Percentiles rank a stretch among this genome's conserved stretches.
Conservation (phyloP, 2,113 vertebrate species). For the Eretmochelys imbricata region DNA sequence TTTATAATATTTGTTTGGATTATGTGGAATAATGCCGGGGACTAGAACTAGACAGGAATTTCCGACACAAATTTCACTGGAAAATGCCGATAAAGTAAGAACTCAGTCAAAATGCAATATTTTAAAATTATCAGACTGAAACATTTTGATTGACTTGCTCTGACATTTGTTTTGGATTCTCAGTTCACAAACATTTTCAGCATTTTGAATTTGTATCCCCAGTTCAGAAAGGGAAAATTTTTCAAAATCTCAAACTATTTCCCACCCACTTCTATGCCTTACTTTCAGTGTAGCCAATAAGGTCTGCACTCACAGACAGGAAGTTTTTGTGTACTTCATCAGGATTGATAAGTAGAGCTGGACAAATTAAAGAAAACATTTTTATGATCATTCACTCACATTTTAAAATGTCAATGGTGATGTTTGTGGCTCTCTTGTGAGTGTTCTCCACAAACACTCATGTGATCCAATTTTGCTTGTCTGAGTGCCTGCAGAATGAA, state of each 20-base stretch:
- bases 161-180: background rate
- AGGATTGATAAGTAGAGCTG: background rate
- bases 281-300: background rate
- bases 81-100: background rate
- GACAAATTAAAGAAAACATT: background rate
- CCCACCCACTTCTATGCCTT: background rate
- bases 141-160: background rate
- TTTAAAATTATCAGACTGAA: background rate
- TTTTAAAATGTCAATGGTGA: background rate
- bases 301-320: background rate
- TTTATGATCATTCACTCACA: background rate
- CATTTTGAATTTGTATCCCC: background rate
- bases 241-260: background rate
- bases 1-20: background rate
- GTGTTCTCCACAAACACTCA: background rate
- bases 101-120: background rate
- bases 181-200: background rate
- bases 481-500: background rate
- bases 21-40: background rate
- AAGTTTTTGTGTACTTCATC: background rate
- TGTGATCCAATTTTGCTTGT: background rate
- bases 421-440: background rate
- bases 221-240: background rate
- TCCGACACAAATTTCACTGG: background rate
- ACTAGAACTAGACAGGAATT: background rate